Evolutionary conservation across 2,113 vertebrate species (phyloP).

Genomic region (Tinamus guttatus): DNA sequence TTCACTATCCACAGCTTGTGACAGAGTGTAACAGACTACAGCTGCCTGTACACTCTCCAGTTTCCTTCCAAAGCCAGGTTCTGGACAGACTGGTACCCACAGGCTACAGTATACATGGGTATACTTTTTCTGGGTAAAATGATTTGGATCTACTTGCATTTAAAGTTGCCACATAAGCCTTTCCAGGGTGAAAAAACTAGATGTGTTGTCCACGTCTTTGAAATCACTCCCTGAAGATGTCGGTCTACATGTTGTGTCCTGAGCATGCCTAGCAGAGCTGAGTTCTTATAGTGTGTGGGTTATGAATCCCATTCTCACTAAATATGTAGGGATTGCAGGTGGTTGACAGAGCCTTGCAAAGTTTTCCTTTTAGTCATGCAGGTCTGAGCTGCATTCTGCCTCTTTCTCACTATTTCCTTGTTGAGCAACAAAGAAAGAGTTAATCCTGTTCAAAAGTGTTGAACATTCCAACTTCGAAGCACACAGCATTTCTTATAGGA

Average conservation of each 20-base stretch:
- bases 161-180: background rate
- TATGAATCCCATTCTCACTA: background rate
- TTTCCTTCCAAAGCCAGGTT: background rate
- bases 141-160: background rate
- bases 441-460: background rate
- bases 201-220: background rate
- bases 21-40: background rate
- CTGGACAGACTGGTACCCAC: background rate
- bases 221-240: background rate
- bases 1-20: background rate
- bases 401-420: background rate
- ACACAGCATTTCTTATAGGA: background rate
- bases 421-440: background rate
- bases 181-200: background rate
- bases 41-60: background rate
- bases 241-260: too few species aligned
- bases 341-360: background rate
- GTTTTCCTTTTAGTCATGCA: background rate
- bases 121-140: background rate
- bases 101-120: background rate
- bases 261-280: too few species aligned
- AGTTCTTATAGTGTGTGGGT: background rate
- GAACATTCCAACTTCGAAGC: background rate
- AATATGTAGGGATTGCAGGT: background rate
- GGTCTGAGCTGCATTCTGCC: background rate